Conservation (phyloP, 30 jellyfish, hydroid and myxozoan genomes). For the Aurelia sp. region DNA sequence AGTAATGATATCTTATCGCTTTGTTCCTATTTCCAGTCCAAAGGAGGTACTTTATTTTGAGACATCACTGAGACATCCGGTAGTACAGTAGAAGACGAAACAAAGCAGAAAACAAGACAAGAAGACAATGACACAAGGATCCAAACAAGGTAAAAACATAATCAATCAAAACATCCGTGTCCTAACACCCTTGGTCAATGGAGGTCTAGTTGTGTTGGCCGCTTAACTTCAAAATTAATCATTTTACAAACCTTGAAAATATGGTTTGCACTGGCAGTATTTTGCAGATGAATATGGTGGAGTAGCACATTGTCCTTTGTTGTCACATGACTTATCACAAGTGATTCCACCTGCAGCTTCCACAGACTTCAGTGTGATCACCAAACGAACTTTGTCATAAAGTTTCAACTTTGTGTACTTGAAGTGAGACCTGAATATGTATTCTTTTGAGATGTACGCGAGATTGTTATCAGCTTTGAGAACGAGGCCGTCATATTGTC, state of each 20-base stretch:
- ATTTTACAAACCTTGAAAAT: conserved; percentile 6
- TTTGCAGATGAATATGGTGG: conserved; percentile 19
- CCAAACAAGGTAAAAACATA: too few relatives aligned
- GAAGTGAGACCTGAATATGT: conserved; percentile 2
- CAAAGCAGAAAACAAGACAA: too few relatives aligned
- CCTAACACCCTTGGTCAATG: too few relatives aligned
- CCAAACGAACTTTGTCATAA: conserved; percentile 15
- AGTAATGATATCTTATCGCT: too few relatives aligned
- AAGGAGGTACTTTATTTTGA: too few relatives aligned
- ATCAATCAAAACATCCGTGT: too few relatives aligned
- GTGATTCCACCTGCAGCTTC: conserved; percentile 13
- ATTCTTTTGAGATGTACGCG: conserved; percentile 22
- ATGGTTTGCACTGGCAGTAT: conserved; percentile 46
- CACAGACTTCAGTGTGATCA: conserved; percentile 13
- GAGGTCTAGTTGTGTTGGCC: too few relatives aligned
- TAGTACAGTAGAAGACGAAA: too few relatives aligned
- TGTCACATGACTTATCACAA: conserved; percentile 23
- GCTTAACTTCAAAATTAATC: too few relatives aligned
- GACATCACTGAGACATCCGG: too few relatives aligned
- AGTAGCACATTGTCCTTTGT: conserved; percentile 6
- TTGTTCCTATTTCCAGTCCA: too few relatives aligned
- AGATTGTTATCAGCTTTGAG: not conserved
- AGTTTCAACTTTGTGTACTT: not conserved
- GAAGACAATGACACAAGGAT: too few relatives aligned
- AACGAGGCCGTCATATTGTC: conserved; percentile 3